Evolutionary conservation across 2,113 vertebrate genomes (phyloP), one percentile per base, ranked within the genome.

Genomic region (Panthera leo): DNA sequence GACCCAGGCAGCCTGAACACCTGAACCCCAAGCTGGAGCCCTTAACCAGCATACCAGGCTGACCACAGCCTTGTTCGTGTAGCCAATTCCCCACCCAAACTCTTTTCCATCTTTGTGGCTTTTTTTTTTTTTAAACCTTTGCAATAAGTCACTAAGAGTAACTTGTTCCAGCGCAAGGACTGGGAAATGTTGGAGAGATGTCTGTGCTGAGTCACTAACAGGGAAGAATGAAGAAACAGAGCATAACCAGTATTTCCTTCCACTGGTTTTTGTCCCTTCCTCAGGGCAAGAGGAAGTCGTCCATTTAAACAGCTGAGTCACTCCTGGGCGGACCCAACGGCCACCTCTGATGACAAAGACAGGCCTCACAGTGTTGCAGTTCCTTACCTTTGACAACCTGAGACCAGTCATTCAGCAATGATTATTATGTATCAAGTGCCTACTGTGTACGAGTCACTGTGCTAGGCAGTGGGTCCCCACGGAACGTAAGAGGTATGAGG

Each of bases 251-350:
- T 3, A 27, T 48, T 65, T 75, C 55, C 48, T 39, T 68, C 36
- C 4, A 0, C 9, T 45, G 68, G 13, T 12, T 48, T 34, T 63
- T 10, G 16, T 12, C 73, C 73, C 61, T 51, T 45, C 84, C 61
- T 70, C 11, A 2, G 14, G 27, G 61, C 51, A 45, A 23, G 27
- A 86, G 85, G 95, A 95, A 95, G 48, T 9, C 6, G 25, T 18
- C 8, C 39, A 3, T 36, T 34, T 79, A 61, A 67, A 45, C 5
- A 58, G 91, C 25, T 87, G 61, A 95, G 93, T 97, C 90, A 94
- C 29, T 76, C 25, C 19, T 7, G 48, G 75, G 51, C 5, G 0
- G 61, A 23, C 48, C 68, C 65, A 7, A 8, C 25, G 25, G 65
- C 15, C 2, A 63, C 21, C 58, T 31, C 3, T 4, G 21, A 13